These are phyloP conservation scores for Eupsittula cactorum DNA, from an alignment of 2,113 vertebrate genomes.

Conservation along the genomic window DNA sequence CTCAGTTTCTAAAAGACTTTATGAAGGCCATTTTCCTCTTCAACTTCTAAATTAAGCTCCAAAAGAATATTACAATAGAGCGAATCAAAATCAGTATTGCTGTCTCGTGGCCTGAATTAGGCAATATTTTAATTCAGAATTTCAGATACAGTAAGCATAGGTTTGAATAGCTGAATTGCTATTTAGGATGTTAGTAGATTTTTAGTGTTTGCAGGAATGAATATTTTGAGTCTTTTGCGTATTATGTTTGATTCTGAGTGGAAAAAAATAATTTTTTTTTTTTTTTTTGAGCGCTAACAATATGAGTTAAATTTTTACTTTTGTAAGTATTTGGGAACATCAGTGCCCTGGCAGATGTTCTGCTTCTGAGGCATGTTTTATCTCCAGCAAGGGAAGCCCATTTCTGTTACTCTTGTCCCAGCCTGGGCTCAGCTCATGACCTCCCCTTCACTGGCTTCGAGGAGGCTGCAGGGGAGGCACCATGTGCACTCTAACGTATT, in stretches of 20 bases:
- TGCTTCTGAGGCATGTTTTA: not conserved
- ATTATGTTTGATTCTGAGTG: not conserved
- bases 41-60: not conserved
- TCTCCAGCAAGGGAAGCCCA: not conserved
- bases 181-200: not conserved
- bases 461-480: not conserved
- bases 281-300: not conserved
- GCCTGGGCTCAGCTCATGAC: not conserved
- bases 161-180: not conserved
- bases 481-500: not conserved
- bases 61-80: not conserved
- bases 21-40: not conserved
- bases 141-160: not conserved
- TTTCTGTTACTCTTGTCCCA: not conserved
- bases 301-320: not conserved
- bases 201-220: not conserved
- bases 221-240: not conserved
- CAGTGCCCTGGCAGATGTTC: not conserved
- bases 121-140: not conserved
- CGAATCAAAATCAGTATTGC: not conserved
- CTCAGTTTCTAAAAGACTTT: not conserved
- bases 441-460: not conserved
- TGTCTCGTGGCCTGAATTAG: not conserved
- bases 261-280: not conserved
- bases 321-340: not conserved